Evolutionary conservation across 2,797 vertebrate genomes (phyloP).

Genomic region (Xenopus petersii): DNA sequence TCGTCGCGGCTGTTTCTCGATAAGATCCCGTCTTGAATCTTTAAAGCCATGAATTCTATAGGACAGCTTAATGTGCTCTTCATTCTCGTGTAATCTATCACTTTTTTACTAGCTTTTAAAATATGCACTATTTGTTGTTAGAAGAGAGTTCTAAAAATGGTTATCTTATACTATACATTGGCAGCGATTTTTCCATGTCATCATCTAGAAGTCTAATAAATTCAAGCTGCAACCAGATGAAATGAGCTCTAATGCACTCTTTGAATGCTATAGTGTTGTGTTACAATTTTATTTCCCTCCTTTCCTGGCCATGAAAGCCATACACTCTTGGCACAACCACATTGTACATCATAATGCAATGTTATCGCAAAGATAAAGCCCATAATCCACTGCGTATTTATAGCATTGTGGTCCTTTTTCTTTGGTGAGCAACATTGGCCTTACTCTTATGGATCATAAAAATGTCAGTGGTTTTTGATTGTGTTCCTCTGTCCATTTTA

Average conservation of each 20-base stretch:
- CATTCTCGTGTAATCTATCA: constrained; percentile 13
- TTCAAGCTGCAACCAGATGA: background rate
- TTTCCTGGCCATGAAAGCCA: constrained; percentile 1
- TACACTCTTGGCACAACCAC: constrained; percentile 8
- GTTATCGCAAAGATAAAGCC: background rate
- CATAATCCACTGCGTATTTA: constrained; percentile 1
- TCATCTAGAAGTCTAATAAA: constrained; percentile 28
- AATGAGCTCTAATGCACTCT: constrained; percentile 34
- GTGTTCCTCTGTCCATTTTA: no score
- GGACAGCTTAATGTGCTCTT: constrained; percentile 23
- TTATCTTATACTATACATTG: constrained; percentile 13
- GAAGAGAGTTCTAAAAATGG: constrained; percentile 12
- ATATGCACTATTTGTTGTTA: constrained; percentile 27
- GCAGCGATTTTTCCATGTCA: constrained; percentile 25
- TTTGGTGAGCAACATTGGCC: background rate
- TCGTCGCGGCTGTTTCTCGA: no score
- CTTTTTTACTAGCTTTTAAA: constrained; percentile 20
- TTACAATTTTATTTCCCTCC: constrained; percentile 11
- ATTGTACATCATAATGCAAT: background rate
- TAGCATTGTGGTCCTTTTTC: background rate
- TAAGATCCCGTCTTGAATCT: no score
- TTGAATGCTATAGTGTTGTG: constrained; percentile 24
- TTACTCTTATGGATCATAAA: background rate
- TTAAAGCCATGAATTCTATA: constrained; percentile 2
- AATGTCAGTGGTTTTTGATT: background rate